Base-by-base conservation (phyloP, 2,888 invertebrate genomes). In the Iphiclides podalirius region DNA sequence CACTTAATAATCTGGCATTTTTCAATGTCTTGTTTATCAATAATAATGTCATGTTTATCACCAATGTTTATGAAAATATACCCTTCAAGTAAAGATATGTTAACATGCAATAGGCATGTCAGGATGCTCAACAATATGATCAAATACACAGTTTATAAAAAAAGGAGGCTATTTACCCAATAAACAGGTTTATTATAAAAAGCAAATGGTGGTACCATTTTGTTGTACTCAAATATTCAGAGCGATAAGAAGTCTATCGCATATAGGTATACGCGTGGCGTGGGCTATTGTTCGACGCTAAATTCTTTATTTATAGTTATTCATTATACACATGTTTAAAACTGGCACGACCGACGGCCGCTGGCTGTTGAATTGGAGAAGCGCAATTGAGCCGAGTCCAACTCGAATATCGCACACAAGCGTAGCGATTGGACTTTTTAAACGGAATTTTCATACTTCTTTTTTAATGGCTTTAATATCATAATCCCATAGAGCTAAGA, bases 21-120 rank as follows among this genome's bases (percentile, higher is more conserved):
- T 40, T 47, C 47, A 40, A 47, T 47, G 41, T 47, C 41, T 8
- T 40, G 11, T 11, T 41, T 28, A 12, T 31, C 17, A 34, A 11
- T 42, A 16, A 36, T 1, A 16, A 15, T 7, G n/a, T 17, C 17
- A 17, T 16, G n/a, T 16, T 36, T 36, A 36, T 15, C 15, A 36
- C 9, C 4, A 36, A 15, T 16, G 11, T 16, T 16, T 16, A 17
- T 4, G 6, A 36, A 15, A 1, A 26, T 26, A 9, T 7, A 26
- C 9, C 26, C 26, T 26, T 26, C 3, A 1, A 26, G 9, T 26
- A 6, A 26, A 26, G 3, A 8, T 9, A 26, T 4, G 26, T 26
- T 26, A 26, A 26, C 9, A 9, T 6, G 6, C 20, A 20, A 20
- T 4, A 20, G 3, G 20, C 20, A 20, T 20, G 20, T 6, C 6